A percentile compares a stretch with the other conserved stretches of the same genome.
phyloP scores from a whole-genome alignment of 1,140 invertebrate species.

The Chironomus striatipennis region DNA sequence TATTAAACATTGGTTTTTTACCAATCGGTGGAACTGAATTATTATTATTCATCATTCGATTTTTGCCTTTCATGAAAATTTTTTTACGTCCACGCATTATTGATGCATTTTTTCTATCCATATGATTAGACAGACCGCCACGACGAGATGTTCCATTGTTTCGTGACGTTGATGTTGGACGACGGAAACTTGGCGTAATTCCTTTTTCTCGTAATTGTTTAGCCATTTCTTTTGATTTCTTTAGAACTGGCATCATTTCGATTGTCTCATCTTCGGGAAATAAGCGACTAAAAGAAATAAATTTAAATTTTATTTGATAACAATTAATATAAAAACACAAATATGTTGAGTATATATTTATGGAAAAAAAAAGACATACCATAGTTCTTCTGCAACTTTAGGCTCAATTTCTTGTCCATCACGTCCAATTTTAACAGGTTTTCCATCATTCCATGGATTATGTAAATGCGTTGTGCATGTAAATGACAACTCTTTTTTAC shows the following conservation, averaged over 20 bases:
- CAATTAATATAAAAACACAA: too few relatives aligned
- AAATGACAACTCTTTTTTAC: conserved; percentile 88
- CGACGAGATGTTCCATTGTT: conserved; percentile 40
- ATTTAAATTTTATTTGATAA: too few relatives aligned
- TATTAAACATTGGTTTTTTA: background rate
- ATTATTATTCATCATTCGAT: conserved; percentile 30
- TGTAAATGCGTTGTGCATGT: conserved; percentile 86
- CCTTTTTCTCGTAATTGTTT: conserved; percentile 47
- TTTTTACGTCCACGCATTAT: conserved; percentile 32
- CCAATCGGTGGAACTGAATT: background rate
- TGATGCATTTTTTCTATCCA: conserved; percentile 39
- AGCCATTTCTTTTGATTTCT: conserved; percentile 78
- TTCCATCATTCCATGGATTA: conserved; percentile 97
- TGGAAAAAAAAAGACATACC: background rate
- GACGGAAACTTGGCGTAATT: conserved; percentile 45
- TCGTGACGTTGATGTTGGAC: conserved; percentile 37
- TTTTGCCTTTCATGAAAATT: conserved; percentile 24
- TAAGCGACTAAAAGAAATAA: conserved; percentile 60
- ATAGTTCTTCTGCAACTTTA: conserved; percentile 87
- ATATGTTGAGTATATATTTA: too few relatives aligned
- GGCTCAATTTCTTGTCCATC: conserved; percentile 98
- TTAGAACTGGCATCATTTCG: conserved; percentile 81
- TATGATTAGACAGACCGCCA: conserved; percentile 37
- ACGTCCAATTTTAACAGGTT: conserved; percentile 95
- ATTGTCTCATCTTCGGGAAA: conserved; percentile 91